Conservation (phyloP, 2,888 invertebrate species). For the Machimus atricapillus region DNA sequence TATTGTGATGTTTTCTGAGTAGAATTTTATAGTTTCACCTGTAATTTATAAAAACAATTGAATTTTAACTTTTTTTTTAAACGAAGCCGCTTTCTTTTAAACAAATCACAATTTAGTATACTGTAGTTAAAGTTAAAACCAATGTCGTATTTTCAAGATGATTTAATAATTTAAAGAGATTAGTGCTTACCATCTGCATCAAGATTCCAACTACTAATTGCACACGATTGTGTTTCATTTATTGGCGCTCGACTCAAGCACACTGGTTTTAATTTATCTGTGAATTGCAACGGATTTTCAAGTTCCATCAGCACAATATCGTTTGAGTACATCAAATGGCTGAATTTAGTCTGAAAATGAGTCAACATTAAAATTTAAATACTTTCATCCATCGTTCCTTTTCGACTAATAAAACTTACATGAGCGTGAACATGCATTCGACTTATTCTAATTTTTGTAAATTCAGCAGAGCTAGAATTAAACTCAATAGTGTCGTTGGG, state of each 20-base stretch:
- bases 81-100: too few species aligned
- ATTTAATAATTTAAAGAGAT: background rate
- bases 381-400: background rate
- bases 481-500: conserved; percentile 40
- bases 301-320: conserved; percentile 68
- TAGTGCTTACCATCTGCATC: conserved; percentile 28
- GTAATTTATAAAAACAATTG: background rate
- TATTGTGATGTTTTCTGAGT: conserved; percentile 54
- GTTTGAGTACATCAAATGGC: conserved; percentile 66
- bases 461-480: conserved; percentile 18
- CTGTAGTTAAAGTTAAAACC: too few species aligned
- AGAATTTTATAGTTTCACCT: conserved; percentile 36
- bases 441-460: conserved; percentile 30
- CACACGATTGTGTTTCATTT: conserved; percentile 65
- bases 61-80: too few species aligned
- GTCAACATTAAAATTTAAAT: background rate
- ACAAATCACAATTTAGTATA: too few species aligned
- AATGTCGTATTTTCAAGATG: too few species aligned
- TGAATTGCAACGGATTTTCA: conserved; percentile 63
- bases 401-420: conserved; percentile 30
- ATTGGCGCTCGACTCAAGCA: conserved; percentile 65
- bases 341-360: conserved; percentile 64
- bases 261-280: conserved; percentile 66
- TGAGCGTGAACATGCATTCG: conserved; percentile 40
- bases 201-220: conserved; percentile 66